Evolutionary conservation across 64 coral and sea anemone genomes (phyloP).

Genomic region (Stichodactyla mertensii): DNA sequence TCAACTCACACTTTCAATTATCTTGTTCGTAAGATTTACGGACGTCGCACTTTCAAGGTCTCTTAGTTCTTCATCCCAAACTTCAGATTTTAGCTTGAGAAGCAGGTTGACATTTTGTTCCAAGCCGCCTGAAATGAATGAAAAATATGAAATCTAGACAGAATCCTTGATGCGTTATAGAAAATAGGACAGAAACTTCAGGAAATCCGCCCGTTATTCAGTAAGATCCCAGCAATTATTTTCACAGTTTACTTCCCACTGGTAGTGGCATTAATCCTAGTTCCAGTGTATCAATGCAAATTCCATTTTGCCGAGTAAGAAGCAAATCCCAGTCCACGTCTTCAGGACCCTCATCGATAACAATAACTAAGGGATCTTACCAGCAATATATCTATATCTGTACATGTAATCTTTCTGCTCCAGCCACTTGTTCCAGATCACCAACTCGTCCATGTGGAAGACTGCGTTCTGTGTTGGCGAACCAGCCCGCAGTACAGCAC

Average conservation of each 20-base stretch:
- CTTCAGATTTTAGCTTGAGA: background rate
- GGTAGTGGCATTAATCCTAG: no score
- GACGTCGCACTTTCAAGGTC: background rate
- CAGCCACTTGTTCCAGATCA: slow-evolving; percentile 7
- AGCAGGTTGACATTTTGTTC: background rate
- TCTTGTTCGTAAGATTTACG: background rate
- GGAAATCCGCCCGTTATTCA: no score
- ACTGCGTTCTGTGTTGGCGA: background rate
- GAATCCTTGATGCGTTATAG: no score
- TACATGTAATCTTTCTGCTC: background rate
- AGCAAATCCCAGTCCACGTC: no score
- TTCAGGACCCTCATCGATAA: no score
- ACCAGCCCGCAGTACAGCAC: background rate
- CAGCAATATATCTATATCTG: background rate
- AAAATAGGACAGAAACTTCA: no score
- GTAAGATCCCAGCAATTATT: no score
- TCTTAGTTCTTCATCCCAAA: background rate
- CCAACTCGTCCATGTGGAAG: background rate
- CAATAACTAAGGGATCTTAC: background rate
- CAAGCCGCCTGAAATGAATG: background rate
- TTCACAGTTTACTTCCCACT: no score
- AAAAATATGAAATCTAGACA: background rate
- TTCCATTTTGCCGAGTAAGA: no score
- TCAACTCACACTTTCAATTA: background rate
- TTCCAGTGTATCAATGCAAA: no score